Base-by-base conservation (phyloP, 1,140 invertebrate genomes). In the Sinonovacula constricta region DNA sequence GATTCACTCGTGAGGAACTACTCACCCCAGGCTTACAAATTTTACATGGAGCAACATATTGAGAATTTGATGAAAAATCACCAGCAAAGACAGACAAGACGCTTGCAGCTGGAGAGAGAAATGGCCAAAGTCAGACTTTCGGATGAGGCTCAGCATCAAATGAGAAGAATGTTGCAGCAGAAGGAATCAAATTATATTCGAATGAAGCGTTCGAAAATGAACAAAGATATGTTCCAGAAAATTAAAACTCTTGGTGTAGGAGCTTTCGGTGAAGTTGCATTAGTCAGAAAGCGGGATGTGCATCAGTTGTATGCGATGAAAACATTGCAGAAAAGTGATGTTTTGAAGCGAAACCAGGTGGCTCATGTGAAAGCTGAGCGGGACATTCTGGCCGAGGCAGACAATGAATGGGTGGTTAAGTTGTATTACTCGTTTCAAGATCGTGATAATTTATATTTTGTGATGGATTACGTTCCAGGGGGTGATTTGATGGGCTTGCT, bases 381-480 rank as follows among this genome's bases (percentile, higher is more conserved):
- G 62, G 98, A 99, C 92, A 99, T 99, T 89, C 92, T 99, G 65
- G 97, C 98, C 0, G 98, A 99, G 92, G 98, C 98, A 2, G 98
- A 99, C 90, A 99, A 99, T 90, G 97, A 99, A 89, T 99, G 98
- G 98, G 98, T 99, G 71, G 98, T 99, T 59, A 99, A 99, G 91
- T 93, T 99, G 33, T 99, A 99, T 90, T 99, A 99, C 92, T 99
- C 97, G 72, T 99, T 99, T 93, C 94, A 95, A 86, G 92, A 93
- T 91, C 95, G 96, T 90, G 97, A 98, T 88, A 97, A 98, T 93
- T 92, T 99, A 59, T 99, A 99, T 92, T 99, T 99, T 92, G 97
- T 99, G 54, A 99, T 99, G 98, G 98, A 99, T 92, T 99, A 99
- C 90, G 98, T 99, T 90, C 98, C 98, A 31, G 98, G 98, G 12